Evolutionary conservation across 2,888 invertebrate species (phyloP).

Genomic region (Alsophila aescularia): DNA sequence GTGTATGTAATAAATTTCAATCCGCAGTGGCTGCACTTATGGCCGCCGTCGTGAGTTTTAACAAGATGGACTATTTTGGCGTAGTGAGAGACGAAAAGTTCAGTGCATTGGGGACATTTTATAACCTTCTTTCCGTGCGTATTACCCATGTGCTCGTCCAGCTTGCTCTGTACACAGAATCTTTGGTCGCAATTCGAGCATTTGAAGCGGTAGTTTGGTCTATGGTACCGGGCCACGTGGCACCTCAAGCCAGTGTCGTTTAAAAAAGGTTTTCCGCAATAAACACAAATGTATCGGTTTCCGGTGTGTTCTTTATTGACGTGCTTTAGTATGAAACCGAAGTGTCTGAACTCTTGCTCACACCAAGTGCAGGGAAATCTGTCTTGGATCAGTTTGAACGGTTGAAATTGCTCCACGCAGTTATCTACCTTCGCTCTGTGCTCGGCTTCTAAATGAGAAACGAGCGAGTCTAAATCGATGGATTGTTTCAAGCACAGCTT

Average conservation of each 20-base stretch:
- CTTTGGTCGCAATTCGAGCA: slow-evolving; percentile 20
- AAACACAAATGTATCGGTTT: slow-evolving; percentile 20
- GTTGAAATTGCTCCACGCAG: slow-evolving; percentile 13
- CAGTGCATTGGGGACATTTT: slow-evolving; percentile 59
- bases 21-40: slow-evolving; percentile 63
- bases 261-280: slow-evolving; percentile 26
- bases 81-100: slow-evolving; percentile 64
- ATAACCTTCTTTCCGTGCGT: slow-evolving; percentile 26
- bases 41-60: slow-evolving; percentile 57
- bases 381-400: slow-evolving; percentile 28
- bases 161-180: slow-evolving; percentile 6
- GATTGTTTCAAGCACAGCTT: slow-evolving; percentile 30
- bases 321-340: slow-evolving; percentile 22
- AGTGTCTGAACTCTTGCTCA: slow-evolving; percentile 21
- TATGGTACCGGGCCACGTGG: slow-evolving; percentile 22
- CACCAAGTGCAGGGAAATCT: slow-evolving; percentile 28
- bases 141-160: slow-evolving; percentile 21
- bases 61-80: slow-evolving; percentile 62
- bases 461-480: slow-evolving; percentile 16
- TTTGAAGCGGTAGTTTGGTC: background rate
- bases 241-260: slow-evolving; percentile 5
- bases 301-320: slow-evolving; percentile 19
- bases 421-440: slow-evolving; percentile 31
- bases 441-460: slow-evolving; percentile 31
- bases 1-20: slow-evolving; percentile 65